These are phyloP conservation scores for Peromyscus leucopus DNA, from an alignment of 2,113 vertebrate genomes.

Conservation along the genomic window DNA sequence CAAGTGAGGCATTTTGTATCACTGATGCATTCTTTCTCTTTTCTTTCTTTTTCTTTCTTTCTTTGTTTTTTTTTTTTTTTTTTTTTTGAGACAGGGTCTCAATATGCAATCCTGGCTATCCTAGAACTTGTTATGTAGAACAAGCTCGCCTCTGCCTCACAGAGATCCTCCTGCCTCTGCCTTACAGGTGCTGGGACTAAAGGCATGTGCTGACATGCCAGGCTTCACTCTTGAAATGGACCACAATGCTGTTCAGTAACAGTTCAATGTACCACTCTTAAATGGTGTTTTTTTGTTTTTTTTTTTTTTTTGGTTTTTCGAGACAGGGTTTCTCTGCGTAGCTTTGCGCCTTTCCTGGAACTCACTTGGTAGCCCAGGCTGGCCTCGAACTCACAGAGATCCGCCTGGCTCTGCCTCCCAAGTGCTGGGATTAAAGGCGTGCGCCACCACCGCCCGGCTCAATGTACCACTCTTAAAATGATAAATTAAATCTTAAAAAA, in stretches of 20 bases:
- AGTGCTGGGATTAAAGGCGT: no score
- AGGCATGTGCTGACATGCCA: not conserved
- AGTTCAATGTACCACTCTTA: not conserved
- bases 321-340: no score
- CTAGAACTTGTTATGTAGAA: not conserved
- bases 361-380: no score
- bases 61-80: not conserved
- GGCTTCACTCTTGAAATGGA: not conserved
- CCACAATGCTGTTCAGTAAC: not conserved
- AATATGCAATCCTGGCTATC: not conserved
- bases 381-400: no score
- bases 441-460: no score
- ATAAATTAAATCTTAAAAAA: not conserved
- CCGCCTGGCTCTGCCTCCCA: no score
- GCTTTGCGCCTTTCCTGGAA: no score
- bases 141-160: not conserved
- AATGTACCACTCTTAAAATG: not conserved
- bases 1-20: not conserved
- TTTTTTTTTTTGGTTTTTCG: no score
- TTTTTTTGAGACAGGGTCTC: not conserved
- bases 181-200: not conserved
- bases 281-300: no score
- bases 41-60: not conserved
- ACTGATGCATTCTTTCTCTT: not conserved
- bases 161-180: not conserved